Conservation (phyloP, 2,888 invertebrate species). For the Lasioglossum lativentre region DNA sequence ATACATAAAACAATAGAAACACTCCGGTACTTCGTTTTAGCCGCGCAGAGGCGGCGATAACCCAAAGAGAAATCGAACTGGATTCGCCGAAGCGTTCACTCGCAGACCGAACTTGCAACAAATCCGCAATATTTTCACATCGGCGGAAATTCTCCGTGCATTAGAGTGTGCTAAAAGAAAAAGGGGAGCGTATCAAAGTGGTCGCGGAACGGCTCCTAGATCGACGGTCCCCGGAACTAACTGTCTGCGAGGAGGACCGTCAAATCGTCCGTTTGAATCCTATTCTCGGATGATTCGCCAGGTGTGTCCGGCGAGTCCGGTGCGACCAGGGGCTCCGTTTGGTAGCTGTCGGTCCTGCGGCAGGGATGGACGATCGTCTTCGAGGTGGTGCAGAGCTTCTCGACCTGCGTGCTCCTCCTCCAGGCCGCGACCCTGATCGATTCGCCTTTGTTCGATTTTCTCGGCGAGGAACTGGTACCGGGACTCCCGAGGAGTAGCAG, state of each 20-base stretch:
- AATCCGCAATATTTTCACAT: background rate
- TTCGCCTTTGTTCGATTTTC: constrained; percentile 37
- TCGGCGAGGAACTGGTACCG: constrained; percentile 37
- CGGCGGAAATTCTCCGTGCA: background rate
- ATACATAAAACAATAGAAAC: background rate
- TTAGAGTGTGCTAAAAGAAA: background rate
- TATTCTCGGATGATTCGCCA: constrained; percentile 58
- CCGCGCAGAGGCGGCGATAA: background rate
- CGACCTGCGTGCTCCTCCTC: constrained; percentile 38
- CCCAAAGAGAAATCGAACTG: background rate
- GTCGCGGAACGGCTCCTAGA: background rate
- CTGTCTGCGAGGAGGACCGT: constrained; percentile 68
- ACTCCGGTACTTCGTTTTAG: background rate
- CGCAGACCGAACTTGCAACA: background rate
- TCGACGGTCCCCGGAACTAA: constrained; percentile 60
- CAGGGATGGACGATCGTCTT: constrained; percentile 59
- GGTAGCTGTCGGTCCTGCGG: constrained; percentile 47
- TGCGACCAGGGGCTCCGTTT: constrained; percentile 64
- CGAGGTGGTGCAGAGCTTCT: constrained; percentile 48
- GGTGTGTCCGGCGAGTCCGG: constrained; percentile 70
- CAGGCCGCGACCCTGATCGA: constrained; percentile 14
- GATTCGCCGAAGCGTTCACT: background rate
- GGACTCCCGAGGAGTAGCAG: constrained; percentile 53
- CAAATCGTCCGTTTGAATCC: constrained; percentile 68
- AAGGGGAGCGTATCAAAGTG: background rate